These are phyloP conservation scores for Diadegma fenestrale DNA, from an alignment of 2,888 invertebrate genomes.

Conservation along the genomic window DNA sequence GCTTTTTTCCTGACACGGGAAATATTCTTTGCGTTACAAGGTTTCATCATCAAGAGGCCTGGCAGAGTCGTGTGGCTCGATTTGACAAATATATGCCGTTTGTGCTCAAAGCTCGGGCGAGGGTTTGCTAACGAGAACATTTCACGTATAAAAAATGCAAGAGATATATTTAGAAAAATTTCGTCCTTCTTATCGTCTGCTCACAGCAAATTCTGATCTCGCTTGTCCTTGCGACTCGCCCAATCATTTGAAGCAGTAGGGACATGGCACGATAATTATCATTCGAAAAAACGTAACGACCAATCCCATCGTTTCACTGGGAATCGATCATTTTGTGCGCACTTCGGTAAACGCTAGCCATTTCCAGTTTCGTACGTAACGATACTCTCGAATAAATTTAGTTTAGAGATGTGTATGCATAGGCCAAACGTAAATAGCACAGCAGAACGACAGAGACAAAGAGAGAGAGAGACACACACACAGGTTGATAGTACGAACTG, in stretches of 20 bases:
- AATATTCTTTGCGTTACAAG: constrained; percentile 35
- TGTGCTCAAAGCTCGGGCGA: neutral
- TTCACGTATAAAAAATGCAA: neutral
- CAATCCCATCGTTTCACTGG: neutral
- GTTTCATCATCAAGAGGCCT: neutral
- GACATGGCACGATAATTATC: neutral
- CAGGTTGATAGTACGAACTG: neutral
- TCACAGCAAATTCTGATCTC: neutral
- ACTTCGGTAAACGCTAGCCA: neutral
- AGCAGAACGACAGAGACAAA: neutral
- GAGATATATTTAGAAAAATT: neutral
- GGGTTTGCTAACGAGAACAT: neutral
- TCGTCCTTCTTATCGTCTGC: neutral
- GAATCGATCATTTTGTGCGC: constrained; percentile 14
- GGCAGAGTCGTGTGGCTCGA: too few relatives aligned
- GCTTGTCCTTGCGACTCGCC: neutral
- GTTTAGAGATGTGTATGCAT: constrained; percentile 5
- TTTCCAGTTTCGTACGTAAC: neutral
- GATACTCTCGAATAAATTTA: constrained; percentile 9
- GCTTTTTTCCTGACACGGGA: constrained; percentile 10
- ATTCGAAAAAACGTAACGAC: neutral
- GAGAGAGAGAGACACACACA: neutral
- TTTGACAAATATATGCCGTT: neutral
- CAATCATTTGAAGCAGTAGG: neutral
- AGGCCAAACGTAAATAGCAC: neutral